Conservation (phyloP, 2,797 vertebrate species). For the Tokudaia muenninki region DNA sequence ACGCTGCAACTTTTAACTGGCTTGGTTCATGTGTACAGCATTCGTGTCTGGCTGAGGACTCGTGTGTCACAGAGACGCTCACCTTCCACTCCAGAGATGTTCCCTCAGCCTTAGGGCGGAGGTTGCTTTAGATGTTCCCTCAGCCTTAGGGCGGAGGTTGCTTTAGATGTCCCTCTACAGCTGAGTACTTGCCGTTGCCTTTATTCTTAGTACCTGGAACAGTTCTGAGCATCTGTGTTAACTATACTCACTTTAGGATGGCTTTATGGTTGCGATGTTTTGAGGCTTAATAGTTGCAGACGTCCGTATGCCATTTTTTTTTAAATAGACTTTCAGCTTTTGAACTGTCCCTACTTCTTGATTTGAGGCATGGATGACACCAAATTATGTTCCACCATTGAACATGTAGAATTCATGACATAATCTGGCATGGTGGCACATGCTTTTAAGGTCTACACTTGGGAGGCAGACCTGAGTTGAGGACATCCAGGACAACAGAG, state of each 20-base stretch:
- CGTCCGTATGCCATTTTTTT: neutral
- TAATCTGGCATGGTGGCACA: neutral
- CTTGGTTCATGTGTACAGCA: neutral
- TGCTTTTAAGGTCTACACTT: neutral
- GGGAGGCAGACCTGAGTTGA: neutral
- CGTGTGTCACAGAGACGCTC: neutral
- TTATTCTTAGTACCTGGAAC: neutral
- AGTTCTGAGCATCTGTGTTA: neutral
- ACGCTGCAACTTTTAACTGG: neutral
- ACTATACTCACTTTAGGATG: neutral
- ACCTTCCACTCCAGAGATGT: neutral
- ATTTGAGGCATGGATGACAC: neutral
- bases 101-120: neutral
- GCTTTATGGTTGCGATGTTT: neutral
- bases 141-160: neutral
- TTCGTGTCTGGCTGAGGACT: neutral
- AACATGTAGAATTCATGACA: neutral
- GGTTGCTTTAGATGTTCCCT: too few species aligned
- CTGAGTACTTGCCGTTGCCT: neutral
- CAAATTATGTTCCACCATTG: neutral
- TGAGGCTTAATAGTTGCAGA: neutral
- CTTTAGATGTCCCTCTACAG: neutral
- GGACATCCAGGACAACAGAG: neutral
- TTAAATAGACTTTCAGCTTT: neutral
- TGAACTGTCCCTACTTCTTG: neutral